Conservation (phyloP, 2,113 vertebrate genomes). For the Pontoporia blainvillei region DNA sequence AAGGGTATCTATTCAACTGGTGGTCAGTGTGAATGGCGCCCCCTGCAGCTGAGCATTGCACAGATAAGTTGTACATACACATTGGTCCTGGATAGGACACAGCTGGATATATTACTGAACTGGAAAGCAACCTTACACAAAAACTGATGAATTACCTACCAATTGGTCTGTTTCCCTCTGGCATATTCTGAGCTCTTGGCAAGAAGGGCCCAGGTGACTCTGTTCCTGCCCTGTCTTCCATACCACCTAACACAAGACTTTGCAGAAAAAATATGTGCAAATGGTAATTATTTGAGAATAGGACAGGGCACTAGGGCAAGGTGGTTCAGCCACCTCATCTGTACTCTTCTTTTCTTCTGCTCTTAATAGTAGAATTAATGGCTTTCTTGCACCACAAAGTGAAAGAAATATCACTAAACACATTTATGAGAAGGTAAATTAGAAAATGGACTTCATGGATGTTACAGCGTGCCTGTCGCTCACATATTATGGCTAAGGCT, state of each 20-base stretch:
- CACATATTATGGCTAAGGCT: not conserved
- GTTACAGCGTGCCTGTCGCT: not conserved
- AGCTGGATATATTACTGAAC: not conserved
- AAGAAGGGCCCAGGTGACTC: not conserved
- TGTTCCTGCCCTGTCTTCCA: not conserved
- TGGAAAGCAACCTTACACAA: not conserved
- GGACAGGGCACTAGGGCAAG: not conserved
- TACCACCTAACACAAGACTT: not conserved
- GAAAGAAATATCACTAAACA: constrained; percentile 23
- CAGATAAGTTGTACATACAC: not conserved
- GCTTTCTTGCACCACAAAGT: not conserved
- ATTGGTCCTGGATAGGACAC: not conserved
- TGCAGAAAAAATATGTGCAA: not conserved
- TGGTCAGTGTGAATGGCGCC: not conserved
- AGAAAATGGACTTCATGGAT: constrained; percentile 13
- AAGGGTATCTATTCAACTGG: not conserved
- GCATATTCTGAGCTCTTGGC: not conserved
- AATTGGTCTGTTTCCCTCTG: not conserved
- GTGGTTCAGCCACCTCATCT: not conserved
- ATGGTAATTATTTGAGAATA: constrained; percentile 10
- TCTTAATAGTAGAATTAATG: not conserved
- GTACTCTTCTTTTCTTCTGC: not conserved
- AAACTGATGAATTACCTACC: not conserved
- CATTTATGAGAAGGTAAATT: not conserved
- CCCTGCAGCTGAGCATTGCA: not conserved